phyloP scores from a whole-genome alignment of 2,797 vertebrate genomes.

The Phoeniculus purpureus region DNA sequence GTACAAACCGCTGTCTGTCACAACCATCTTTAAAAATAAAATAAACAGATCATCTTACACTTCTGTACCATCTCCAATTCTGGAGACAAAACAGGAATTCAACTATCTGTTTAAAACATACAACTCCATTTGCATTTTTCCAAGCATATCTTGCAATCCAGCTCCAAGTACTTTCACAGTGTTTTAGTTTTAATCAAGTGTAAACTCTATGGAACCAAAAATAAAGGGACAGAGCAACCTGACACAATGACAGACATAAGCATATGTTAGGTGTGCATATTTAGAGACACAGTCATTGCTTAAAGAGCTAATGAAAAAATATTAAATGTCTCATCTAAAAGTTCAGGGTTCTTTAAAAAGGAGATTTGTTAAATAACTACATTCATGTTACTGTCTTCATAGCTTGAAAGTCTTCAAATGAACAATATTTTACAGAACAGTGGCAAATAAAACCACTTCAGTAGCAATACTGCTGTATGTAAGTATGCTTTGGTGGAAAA shows the following conservation, averaged over 20 bases:
- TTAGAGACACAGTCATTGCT: background rate
- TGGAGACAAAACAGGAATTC: background rate
- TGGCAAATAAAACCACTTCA: background rate
- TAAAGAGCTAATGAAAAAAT: background rate
- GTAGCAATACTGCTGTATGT: background rate
- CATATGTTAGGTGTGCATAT: background rate
- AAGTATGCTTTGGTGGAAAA: background rate
- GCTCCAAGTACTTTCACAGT: background rate
- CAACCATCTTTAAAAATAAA: background rate
- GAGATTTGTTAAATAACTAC: background rate
- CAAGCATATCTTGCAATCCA: background rate
- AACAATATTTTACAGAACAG: background rate
- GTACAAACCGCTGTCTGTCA: background rate
- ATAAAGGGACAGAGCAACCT: background rate
- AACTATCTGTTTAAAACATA: background rate
- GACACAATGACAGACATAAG: accelerated
- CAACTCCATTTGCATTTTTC: background rate
- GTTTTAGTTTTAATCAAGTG: background rate
- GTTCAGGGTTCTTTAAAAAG: background rate
- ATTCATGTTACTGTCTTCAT: background rate
- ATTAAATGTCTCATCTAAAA: background rate
- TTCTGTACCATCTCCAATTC: background rate
- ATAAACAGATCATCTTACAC: background rate
- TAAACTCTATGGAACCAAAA: background rate
- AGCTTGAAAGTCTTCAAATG: background rate